Evolutionary conservation across 2,113 vertebrate genomes (phyloP).

Genomic region (Urocitellus parryii): DNA sequence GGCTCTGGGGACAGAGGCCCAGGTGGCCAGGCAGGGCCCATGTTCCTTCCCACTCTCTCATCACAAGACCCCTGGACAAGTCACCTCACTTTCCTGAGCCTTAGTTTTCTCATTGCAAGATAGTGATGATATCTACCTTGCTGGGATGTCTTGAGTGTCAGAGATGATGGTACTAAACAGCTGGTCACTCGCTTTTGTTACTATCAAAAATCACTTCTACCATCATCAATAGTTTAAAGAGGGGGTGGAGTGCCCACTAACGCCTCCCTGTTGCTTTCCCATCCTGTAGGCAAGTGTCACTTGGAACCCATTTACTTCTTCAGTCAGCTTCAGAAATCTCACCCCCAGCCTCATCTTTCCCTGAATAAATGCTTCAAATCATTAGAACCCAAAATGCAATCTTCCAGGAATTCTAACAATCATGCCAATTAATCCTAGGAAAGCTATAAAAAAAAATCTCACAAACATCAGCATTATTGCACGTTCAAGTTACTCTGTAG

Average conservation of each 20-base stretch:
- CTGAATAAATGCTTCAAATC: neutral
- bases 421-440: neutral
- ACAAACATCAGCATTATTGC: neutral
- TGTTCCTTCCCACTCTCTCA: neutral
- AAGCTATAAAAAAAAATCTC: neutral
- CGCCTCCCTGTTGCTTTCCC: rapidly evolving
- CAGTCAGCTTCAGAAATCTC: neutral
- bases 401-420: neutral
- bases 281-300: rapidly evolving
- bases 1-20: neutral
- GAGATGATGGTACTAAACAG: neutral
- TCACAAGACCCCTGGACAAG: neutral
- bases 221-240: neutral
- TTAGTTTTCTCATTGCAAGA: neutral
- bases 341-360: too few species aligned
- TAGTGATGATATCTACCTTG: neutral
- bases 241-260: too few species aligned
- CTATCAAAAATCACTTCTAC: neutral
- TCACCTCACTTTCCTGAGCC: neutral
- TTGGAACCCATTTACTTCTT: rapidly evolving
- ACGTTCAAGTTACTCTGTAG: neutral
- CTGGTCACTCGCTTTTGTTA: too few species aligned
- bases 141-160: neutral
- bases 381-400: neutral
- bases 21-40: neutral